Conservation (phyloP, 2,797 vertebrate species). For the Microctenopoma steveboyesi region DNA sequence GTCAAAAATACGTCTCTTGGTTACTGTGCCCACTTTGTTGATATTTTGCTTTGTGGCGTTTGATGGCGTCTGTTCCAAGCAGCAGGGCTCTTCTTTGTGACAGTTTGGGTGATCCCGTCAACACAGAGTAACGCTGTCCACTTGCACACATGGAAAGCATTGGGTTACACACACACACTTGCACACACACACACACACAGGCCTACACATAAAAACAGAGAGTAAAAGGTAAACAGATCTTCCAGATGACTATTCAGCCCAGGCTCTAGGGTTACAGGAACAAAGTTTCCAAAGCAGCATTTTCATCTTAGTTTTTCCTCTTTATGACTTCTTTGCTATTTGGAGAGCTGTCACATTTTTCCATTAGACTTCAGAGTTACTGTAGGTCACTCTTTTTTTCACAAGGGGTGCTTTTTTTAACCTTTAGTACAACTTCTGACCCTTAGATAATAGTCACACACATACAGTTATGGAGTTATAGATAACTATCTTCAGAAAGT, state of each 20-base stretch:
- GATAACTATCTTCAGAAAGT: constrained; percentile 24
- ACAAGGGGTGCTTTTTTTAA: constrained; percentile 5
- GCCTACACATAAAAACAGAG: constrained; percentile 45
- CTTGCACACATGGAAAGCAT: constrained; percentile 75
- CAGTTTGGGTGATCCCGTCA: constrained; percentile 59
- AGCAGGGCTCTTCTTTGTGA: constrained; percentile 40
- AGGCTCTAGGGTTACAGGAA: constrained; percentile 70
- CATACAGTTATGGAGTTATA: not conserved
- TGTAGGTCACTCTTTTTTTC: constrained; percentile 34
- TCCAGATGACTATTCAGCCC: constrained; percentile 71
- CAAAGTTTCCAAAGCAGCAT: constrained; percentile 75
- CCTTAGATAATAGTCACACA: constrained; percentile 21
- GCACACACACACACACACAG: constrained; percentile 26
- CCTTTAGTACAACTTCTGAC: not conserved
- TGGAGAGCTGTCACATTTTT: constrained; percentile 54
- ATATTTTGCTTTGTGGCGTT: constrained; percentile 51
- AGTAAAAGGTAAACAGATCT: constrained; percentile 68
- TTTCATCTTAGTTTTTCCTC: constrained; percentile 67
- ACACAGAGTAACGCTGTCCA: constrained; percentile 64
- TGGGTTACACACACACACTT: constrained; percentile 44
- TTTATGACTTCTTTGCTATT: constrained; percentile 43
- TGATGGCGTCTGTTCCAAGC: constrained; percentile 52
- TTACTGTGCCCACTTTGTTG: constrained; percentile 59
- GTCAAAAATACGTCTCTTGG: constrained; percentile 53
- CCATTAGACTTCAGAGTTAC: constrained; percentile 40